Base-by-base conservation (phyloP, 2,888 invertebrate genomes). In the Spilarctia lutea region DNA sequence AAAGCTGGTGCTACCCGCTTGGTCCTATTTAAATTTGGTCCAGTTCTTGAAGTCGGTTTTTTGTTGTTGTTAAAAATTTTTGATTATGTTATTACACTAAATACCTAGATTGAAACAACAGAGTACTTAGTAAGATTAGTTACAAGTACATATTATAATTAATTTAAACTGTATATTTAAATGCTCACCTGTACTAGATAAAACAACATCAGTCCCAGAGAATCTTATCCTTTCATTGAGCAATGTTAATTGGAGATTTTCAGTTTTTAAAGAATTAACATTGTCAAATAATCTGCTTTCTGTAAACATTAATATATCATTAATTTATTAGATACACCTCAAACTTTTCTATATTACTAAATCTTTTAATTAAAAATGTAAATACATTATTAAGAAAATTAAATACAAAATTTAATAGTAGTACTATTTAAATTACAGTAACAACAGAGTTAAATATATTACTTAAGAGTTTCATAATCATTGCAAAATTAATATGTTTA, bases 281-380 rank as follows among this genome's bases (percentile, higher is more conserved):
- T 96, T 97, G 90, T 99, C 99, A 93, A 98, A 98, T 68, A 99
- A 94, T 84, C 98, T 97, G 93, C 98, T 98, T 93, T 99, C 99
- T 99, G 94, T 77, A 96, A 96, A 82, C 80, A n/a, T 35, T 10
- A 39, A 72, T 35, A 35, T 33, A 27, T 30, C 27, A 16, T 3
- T 65, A 10, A 45, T 20, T 60, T 20, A 27, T 48, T 35, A 69
- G 7, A 6, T 48, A 24, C n/a, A 56, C 24, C 3, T 33, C 4
- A 33, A n/a, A 56, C 10, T 35, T 8, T 35, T 1, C 30, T 48
- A 20, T 1, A 1, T 4, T 39, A 39, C 1, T 39, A 11, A 10
- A 39, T 39, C 39, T 39, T 39, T 39, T 39, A 39, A 11, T 39
- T 7, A 33, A 39, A 39, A 39, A 39, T 8, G 3, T 39, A 6